Percentiles rank a stretch among this genome's conserved stretches.
These are phyloP conservation scores for Andrena haemorrhoa DNA, from an alignment of 2,888 invertebrate genomes.

Conservation along the genomic window DNA sequence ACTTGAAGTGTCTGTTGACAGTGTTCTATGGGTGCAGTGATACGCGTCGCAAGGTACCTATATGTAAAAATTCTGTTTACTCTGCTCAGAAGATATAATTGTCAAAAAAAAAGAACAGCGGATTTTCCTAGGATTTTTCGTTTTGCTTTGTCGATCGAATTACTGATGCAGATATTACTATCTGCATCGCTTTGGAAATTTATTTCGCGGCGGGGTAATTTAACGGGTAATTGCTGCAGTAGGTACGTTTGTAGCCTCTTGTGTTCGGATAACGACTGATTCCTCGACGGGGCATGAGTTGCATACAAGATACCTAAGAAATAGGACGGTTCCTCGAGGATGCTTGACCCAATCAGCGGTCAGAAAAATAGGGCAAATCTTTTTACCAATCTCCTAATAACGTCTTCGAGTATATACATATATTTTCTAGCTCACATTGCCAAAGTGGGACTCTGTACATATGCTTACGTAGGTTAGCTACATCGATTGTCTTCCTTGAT, in stretches of 20 bases:
- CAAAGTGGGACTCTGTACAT: not conserved
- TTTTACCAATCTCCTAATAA: not conserved
- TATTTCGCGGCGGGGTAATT: slow-evolving; percentile 8
- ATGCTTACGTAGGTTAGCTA: not conserved
- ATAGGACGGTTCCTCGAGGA: slow-evolving; percentile 28
- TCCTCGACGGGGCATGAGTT: slow-evolving; percentile 46
- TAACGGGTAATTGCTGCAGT: slow-evolving; percentile 13
- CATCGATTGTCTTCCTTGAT: too few species aligned
- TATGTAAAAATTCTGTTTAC: not conserved
- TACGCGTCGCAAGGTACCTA: not conserved
- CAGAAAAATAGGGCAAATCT: slow-evolving; percentile 1
- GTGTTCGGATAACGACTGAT: slow-evolving; percentile 41
- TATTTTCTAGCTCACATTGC: not conserved
- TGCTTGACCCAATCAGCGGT: slow-evolving; percentile 14
- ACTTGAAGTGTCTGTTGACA: slow-evolving; percentile 27
- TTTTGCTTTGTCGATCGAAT: too few species aligned
- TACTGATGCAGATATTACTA: not conserved
- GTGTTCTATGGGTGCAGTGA: not conserved
- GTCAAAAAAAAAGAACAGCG: not conserved
- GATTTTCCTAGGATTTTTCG: too few species aligned
- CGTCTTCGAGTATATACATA: not conserved
- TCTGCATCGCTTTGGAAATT: not conserved
- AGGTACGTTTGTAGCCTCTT: slow-evolving; percentile 7
- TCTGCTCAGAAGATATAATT: not conserved
- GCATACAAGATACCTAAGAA: slow-evolving; percentile 39